Conservation (phyloP, 2,113 vertebrate genomes). For the Triplophysa siluroides region DNA sequence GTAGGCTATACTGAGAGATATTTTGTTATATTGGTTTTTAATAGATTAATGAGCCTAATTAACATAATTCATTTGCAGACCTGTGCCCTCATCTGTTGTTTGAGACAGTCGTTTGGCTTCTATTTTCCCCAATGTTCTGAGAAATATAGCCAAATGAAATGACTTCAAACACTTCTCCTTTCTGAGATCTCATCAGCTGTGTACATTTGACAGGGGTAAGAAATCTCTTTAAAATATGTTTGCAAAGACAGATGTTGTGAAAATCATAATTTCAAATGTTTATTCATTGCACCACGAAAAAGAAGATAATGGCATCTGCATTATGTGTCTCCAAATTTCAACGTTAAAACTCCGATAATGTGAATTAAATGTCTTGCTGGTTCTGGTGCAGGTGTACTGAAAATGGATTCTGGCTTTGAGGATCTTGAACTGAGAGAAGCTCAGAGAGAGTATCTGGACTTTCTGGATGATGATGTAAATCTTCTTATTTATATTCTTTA, state of each 20-base stretch:
- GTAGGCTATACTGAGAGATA: not conserved
- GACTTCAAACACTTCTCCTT: not conserved
- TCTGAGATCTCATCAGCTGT: not conserved
- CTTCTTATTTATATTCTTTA: not conserved
- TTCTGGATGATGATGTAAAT: constrained; percentile 70
- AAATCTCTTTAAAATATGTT: not conserved
- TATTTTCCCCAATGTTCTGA: not conserved
- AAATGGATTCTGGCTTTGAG: constrained; percentile 63
- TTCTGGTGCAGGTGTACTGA: not conserved
- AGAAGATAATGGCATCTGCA: too few relatives aligned
- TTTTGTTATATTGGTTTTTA: not conserved
- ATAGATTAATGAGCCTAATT: constrained; percentile 24
- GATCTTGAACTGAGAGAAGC: constrained; percentile 67
- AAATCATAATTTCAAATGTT: too few relatives aligned
- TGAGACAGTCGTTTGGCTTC: not conserved
- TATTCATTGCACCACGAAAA: too few relatives aligned
- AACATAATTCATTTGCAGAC: constrained; percentile 14
- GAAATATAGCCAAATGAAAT: not conserved
- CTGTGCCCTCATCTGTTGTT: not conserved
- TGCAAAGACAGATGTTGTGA: too few relatives aligned
- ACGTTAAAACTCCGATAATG: not conserved
- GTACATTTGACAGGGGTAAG: not conserved
- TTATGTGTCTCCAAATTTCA: not conserved
- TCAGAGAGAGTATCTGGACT: constrained; percentile 69
- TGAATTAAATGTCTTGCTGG: not conserved